Percentiles rank a stretch among this genome's conserved stretches.
These are phyloP conservation scores for Plutella xylostella DNA, from an alignment of 2,888 invertebrate genomes.

Conservation along the genomic window DNA sequence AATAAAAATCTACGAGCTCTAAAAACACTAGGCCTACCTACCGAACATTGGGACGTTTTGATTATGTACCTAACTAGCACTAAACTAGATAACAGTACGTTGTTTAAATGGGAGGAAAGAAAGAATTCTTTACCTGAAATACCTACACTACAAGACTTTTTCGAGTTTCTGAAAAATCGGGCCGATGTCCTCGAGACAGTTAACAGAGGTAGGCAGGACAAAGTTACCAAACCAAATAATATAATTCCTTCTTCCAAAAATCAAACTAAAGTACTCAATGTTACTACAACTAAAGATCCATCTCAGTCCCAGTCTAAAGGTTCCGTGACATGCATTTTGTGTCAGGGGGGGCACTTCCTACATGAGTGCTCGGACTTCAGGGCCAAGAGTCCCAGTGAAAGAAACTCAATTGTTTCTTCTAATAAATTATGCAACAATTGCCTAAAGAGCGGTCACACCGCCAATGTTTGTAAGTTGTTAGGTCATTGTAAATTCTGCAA, in stretches of 20 bases:
- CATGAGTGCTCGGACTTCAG: conserved; percentile 11
- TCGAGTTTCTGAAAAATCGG: conserved; percentile 9
- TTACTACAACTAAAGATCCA: too few relatives aligned
- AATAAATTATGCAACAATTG: conserved; percentile 9
- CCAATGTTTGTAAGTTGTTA: neutral
- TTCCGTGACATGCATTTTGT: conserved; percentile 4
- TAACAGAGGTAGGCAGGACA: conserved; percentile 2
- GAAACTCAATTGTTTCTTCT: neutral
- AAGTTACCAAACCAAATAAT: neutral
- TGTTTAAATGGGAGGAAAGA: conserved; percentile 9
- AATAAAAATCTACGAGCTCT: conserved; percentile 5
- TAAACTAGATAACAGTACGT: conserved; percentile 5
- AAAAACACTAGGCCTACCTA: neutral
- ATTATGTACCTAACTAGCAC: conserved; percentile 8
- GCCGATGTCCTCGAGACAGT: conserved; percentile 10
- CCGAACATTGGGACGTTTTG: conserved; percentile 11
- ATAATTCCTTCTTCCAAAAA: too few relatives aligned
- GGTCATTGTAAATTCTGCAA: neutral
- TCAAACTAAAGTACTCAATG: neutral
- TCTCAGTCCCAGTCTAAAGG: neutral
- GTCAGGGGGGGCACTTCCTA: conserved; percentile 4
- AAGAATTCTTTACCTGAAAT: neutral
- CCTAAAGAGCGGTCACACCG: neutral
- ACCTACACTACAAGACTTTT: conserved; percentile 6
- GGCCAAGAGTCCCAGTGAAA: conserved; percentile 3